Percentiles rank a stretch among this genome's conserved stretches.
Conservation (phyloP, 2,113 vertebrate species). For the Symphodus melops region DNA sequence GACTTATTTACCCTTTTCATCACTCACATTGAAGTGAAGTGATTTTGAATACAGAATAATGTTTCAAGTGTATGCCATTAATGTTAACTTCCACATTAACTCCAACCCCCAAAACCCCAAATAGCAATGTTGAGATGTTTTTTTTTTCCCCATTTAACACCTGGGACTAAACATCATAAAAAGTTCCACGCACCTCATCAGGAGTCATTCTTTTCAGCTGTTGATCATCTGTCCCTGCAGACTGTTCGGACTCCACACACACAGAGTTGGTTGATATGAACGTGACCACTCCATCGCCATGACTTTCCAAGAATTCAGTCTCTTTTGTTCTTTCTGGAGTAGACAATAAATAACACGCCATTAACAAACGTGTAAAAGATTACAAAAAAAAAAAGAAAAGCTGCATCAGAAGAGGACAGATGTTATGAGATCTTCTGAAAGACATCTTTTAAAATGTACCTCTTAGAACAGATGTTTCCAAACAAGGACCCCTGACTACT, state of each 20-base stretch:
- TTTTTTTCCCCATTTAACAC: too few relatives aligned
- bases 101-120: too few relatives aligned
- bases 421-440: too few relatives aligned
- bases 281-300: constrained; percentile 81
- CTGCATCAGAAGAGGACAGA: not conserved
- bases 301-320: constrained; percentile 82
- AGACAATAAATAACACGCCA: not conserved
- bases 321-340: constrained; percentile 84
- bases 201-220: constrained; percentile 58
- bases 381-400: not conserved
- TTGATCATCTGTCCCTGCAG: constrained; percentile 71
- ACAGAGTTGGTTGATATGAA: constrained; percentile 62
- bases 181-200: constrained; percentile 75
- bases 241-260: constrained; percentile 83
- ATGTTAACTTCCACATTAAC: too few relatives aligned
- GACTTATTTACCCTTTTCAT: too few relatives aligned
- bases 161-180: not conserved
- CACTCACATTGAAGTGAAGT: too few relatives aligned
- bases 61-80: too few relatives aligned
- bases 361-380: not conserved
- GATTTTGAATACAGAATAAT: too few relatives aligned
- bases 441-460: too few relatives aligned
- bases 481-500: too few relatives aligned
- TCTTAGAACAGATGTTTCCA: too few relatives aligned
- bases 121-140: too few relatives aligned